These are phyloP conservation scores for Abscondita cerata DNA, from an alignment of 2,888 invertebrate species.

Conservation along the genomic window DNA sequence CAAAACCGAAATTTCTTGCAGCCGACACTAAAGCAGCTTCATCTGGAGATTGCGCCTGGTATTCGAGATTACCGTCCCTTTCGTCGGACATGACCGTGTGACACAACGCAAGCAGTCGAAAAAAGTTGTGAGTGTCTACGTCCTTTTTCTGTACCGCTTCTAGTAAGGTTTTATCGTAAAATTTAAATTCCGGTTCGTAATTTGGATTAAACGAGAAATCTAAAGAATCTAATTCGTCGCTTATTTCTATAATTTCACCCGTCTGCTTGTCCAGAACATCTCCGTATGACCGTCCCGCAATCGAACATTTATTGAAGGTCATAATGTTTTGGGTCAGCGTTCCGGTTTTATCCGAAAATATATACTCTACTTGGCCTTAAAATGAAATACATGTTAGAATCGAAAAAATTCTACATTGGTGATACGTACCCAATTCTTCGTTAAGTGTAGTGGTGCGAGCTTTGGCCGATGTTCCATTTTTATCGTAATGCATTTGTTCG, in stretches of 20 bases:
- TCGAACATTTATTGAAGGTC: constrained; percentile 99
- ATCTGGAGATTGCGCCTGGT: constrained; percentile 98
- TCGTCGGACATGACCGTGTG: constrained; percentile 99
- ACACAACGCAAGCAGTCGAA: constrained; percentile 91
- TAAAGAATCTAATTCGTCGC: constrained; percentile 79
- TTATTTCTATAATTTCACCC: constrained; percentile 86
- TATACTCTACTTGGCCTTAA: constrained; percentile 94
- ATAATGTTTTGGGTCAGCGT: constrained; percentile 99
- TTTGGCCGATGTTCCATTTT: constrained; percentile 89
- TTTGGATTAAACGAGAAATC: constrained; percentile 96
- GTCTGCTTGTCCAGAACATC: constrained; percentile 87
- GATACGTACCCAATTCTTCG: constrained; percentile 82
- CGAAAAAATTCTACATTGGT: too few relatives aligned
- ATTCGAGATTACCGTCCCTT: constrained; percentile 81
- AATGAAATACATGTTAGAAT: too few relatives aligned
- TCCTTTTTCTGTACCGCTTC: constrained; percentile 82
- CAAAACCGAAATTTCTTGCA: constrained; percentile 98
- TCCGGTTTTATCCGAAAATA: constrained; percentile 99
- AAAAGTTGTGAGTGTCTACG: constrained; percentile 82
- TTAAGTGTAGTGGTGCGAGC: constrained; percentile 97
- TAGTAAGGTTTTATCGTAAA: constrained; percentile 87
- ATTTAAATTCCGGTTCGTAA: constrained; percentile 91
- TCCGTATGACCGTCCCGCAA: constrained; percentile 90
- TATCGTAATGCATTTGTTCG: constrained; percentile 94
- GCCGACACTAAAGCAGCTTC: constrained; percentile 97